Conservation (phyloP, 2,113 vertebrate species). For the Eubucco bourcierii region DNA sequence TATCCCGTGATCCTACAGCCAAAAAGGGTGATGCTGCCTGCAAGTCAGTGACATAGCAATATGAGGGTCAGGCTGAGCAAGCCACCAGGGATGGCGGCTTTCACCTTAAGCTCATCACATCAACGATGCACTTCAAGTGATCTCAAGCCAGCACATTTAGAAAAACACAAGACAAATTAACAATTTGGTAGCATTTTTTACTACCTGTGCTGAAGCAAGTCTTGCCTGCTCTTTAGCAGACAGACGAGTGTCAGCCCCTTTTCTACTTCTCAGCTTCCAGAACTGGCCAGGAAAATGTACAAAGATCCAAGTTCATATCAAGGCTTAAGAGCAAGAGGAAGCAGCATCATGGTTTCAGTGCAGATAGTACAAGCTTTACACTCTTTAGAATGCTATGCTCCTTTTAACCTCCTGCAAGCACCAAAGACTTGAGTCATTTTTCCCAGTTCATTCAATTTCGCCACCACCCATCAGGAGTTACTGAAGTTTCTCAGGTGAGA, state of each 20-base stretch:
- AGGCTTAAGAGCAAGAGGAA: not conserved
- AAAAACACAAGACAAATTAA: not conserved
- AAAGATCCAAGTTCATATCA: not conserved
- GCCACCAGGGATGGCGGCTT: not conserved
- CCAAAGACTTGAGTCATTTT: rapidly evolving
- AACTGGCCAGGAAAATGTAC: not conserved
- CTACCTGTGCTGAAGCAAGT: not conserved
- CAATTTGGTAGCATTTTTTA: not conserved
- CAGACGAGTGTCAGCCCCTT: not conserved
- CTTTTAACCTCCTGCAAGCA: not conserved
- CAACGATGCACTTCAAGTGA: too few species aligned
- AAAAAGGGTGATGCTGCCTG: not conserved
- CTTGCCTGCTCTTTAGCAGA: not conserved
- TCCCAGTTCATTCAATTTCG: not conserved
- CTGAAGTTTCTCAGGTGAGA: not conserved
- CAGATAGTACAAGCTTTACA: not conserved
- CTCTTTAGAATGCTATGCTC: not conserved
- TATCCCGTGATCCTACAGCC: not conserved
- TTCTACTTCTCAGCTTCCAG: not conserved
- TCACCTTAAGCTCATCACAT: too few species aligned
- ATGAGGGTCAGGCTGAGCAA: not conserved
- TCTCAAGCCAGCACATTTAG: not conserved
- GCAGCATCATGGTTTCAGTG: not conserved
- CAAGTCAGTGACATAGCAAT: not conserved
- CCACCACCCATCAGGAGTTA: not conserved